Conservation (phyloP, 2,888 invertebrate genomes). For the Diaphora mendica region DNA sequence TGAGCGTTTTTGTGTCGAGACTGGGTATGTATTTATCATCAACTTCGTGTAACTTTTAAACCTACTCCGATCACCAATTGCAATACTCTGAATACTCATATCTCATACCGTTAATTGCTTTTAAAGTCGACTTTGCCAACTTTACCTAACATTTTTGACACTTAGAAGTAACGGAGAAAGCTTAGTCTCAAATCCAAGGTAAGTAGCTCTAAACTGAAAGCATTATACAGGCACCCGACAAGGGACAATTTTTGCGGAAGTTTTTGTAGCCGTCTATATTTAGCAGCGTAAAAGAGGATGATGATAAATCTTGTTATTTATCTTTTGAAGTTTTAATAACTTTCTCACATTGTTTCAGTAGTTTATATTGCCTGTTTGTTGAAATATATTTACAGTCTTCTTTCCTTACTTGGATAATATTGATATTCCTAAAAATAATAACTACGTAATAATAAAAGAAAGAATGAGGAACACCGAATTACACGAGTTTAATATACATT, state of each 20-base stretch:
- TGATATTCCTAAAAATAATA: conserved; percentile 35
- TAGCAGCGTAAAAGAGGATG: background rate
- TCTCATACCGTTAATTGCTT: background rate
- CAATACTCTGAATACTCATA: too few relatives aligned
- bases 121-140: background rate
- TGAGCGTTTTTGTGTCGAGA: too few relatives aligned
- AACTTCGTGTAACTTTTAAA: too few relatives aligned
- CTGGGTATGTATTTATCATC: too few relatives aligned
- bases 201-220: background rate
- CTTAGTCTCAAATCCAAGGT: conserved; percentile 8
- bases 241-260: background rate
- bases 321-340: background rate
- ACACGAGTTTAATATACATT: conserved; percentile 36
- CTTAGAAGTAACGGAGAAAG: background rate
- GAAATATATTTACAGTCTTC: conserved; percentile 8
- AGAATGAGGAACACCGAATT: conserved; percentile 31
- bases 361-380: background rate
- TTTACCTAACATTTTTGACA: background rate
- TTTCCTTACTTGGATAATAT: conserved; percentile 27
- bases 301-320: background rate
- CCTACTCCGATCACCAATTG: too few relatives aligned
- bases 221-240: background rate
- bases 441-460: conserved; percentile 36
- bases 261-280: background rate
- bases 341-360: background rate